Percentiles rank a stretch among this genome's conserved stretches.
These are phyloP conservation scores for Trichonephila clavipes DNA, from an alignment of 1,140 invertebrate genomes.

Conservation along the genomic window DNA sequence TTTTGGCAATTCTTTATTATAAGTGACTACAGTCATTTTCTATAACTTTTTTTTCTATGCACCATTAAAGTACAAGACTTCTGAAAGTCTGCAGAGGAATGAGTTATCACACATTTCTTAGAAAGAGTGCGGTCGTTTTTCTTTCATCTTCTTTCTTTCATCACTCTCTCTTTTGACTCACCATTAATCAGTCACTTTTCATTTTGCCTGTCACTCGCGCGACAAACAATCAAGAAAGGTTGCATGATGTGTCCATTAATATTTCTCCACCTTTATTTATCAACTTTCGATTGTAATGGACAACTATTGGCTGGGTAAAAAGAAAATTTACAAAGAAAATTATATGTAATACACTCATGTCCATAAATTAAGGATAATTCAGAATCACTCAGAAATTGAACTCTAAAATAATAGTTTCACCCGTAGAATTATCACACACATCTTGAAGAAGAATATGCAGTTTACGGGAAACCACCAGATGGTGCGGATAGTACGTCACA, in stretches of 20 bases:
- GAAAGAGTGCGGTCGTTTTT: neutral
- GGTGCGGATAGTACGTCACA: no score
- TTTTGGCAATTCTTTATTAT: no score
- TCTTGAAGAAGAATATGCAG: no score
- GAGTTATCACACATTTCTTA: conserved; percentile 41
- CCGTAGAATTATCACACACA: no score
- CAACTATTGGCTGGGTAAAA: neutral
- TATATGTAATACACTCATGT: no score
- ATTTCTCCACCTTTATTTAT: conserved; percentile 40
- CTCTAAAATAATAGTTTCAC: no score
- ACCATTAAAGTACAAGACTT: neutral
- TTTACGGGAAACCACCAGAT: no score
- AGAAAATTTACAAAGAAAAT: no score
- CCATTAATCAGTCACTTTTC: conserved; percentile 53
- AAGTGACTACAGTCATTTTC: neutral
- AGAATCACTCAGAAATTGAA: no score
- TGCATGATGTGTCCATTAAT: conserved; percentile 72
- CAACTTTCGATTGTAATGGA: neutral
- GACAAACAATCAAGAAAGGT: conserved; percentile 66
- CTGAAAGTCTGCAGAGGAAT: neutral
- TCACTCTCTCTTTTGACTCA: neutral
- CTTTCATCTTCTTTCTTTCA: neutral
- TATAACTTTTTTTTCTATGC: neutral
- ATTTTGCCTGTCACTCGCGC: conserved; percentile 24
- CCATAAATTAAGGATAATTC: no score